A percentile compares a stretch with the other conserved stretches of the same genome.
phyloP scores from a whole-genome alignment of 2,113 vertebrate species.

The Hyaena hyaena region DNA sequence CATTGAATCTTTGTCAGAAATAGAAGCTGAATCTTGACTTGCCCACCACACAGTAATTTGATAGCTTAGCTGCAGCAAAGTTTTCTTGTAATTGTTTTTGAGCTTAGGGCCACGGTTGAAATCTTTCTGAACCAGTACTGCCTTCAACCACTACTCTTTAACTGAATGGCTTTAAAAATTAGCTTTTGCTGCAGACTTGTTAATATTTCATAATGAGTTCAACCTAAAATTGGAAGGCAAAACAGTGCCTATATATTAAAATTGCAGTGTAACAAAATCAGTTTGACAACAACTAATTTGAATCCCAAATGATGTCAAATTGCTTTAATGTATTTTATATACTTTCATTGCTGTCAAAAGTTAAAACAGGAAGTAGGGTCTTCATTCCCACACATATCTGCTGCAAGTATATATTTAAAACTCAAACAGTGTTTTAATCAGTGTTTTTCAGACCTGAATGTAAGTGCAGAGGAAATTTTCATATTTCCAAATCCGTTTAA shows the following conservation, averaged over 20 bases:
- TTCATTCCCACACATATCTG: not conserved
- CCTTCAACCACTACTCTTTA: not conserved
- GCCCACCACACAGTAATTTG: not conserved
- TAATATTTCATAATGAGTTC: slow-evolving; percentile 33
- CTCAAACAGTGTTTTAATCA: not conserved
- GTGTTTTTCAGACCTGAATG: slow-evolving; percentile 27
- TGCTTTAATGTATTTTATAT: slow-evolving; percentile 4
- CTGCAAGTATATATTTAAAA: not conserved
- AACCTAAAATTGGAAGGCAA: slow-evolving; percentile 19
- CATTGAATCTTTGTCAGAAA: slow-evolving; percentile 19
- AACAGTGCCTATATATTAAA: not conserved
- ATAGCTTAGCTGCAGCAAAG: not conserved
- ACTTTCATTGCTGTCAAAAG: not conserved
- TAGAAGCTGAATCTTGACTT: not conserved
- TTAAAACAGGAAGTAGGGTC: not conserved
- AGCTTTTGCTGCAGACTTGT: slow-evolving; percentile 46
- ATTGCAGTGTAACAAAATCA: not conserved
- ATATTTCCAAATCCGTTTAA: slow-evolving; percentile 41
- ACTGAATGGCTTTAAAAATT: slow-evolving; percentile 27
- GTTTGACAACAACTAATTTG: not conserved
- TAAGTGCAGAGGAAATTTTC: slow-evolving; percentile 43
- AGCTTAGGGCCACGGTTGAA: not conserved
- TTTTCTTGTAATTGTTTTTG: not conserved
- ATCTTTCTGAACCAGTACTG: not conserved
- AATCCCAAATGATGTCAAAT: slow-evolving; percentile 32